Evolutionary conservation across 2,888 invertebrate species (phyloP).

Genomic region (Cephus sareptanus): DNA sequence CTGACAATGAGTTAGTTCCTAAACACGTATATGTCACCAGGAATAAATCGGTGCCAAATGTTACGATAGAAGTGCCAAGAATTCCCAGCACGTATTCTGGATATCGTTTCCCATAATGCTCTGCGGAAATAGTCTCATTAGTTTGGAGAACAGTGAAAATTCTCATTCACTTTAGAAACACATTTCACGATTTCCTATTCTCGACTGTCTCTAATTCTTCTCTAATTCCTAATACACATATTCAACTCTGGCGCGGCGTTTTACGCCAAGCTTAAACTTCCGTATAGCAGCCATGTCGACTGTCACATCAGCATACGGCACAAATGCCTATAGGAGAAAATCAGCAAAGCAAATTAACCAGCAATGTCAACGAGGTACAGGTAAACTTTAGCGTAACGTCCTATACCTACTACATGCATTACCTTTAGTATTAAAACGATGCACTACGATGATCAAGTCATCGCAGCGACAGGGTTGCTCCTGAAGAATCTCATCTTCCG

Average conservation of each 20-base stretch:
- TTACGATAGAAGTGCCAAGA: not conserved
- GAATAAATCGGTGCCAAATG: not conserved
- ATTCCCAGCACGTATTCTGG: not conserved
- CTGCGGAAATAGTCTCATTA: not conserved
- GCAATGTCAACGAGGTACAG: not conserved
- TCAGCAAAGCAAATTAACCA: not conserved
- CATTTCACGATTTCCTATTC: not conserved
- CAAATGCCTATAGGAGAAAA: not conserved
- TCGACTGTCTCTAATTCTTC: not conserved
- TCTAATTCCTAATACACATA: not conserved
- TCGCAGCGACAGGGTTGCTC: not conserved
- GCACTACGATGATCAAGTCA: not conserved
- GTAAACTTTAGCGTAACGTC: not conserved
- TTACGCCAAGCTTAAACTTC: not conserved
- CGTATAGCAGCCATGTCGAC: not conserved
- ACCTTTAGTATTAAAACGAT: not conserved
- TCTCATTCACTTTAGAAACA: not conserved
- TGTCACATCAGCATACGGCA: not conserved
- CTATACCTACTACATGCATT: not conserved
- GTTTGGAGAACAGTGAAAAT: not conserved
- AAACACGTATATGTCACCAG: not conserved
- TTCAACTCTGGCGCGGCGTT: not conserved
- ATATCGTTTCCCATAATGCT: not conserved
- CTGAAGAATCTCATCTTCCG: slow-evolving; percentile 3
- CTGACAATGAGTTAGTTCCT: not conserved